A percentile compares a stretch with the other conserved stretches of the same genome.
Conservation (phyloP, 2,113 vertebrate genomes). For the Carassius auratus region DNA sequence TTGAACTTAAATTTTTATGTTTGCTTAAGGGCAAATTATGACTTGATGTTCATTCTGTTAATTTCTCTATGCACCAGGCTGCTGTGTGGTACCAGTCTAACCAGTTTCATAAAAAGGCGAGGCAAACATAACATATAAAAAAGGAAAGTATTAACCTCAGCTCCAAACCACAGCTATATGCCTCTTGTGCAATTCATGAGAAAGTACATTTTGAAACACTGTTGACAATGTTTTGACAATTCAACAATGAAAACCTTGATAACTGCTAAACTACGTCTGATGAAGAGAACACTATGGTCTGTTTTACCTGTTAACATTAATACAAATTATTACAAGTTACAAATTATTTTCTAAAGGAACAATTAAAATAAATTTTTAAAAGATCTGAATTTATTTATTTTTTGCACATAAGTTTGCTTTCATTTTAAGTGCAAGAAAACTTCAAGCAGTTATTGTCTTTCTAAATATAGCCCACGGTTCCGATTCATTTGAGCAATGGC, state of each 20-base stretch:
- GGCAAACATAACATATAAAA: not conserved
- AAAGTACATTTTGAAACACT: not conserved
- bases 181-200: not conserved
- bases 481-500: not conserved
- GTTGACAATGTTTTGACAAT: slow-evolving; percentile 12
- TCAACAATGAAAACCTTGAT: slow-evolving; percentile 20
- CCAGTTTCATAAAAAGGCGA: not conserved
- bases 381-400: not conserved
- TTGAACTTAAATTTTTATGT: no score
- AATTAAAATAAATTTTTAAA: not conserved
- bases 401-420: not conserved
- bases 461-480: not conserved
- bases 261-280: slow-evolving; percentile 10
- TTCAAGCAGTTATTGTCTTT: no score
- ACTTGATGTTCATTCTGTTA: not conserved
- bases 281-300: not conserved
- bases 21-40: not conserved
- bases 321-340: not conserved
- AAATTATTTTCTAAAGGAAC: not conserved
- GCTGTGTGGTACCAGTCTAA: not conserved
- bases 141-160: not conserved
- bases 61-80: not conserved
- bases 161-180: not conserved
- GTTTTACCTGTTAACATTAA: not conserved
- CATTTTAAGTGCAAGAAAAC: not conserved